Conservation (phyloP, 2,113 vertebrate species). For the Rostratula benghalensis region DNA sequence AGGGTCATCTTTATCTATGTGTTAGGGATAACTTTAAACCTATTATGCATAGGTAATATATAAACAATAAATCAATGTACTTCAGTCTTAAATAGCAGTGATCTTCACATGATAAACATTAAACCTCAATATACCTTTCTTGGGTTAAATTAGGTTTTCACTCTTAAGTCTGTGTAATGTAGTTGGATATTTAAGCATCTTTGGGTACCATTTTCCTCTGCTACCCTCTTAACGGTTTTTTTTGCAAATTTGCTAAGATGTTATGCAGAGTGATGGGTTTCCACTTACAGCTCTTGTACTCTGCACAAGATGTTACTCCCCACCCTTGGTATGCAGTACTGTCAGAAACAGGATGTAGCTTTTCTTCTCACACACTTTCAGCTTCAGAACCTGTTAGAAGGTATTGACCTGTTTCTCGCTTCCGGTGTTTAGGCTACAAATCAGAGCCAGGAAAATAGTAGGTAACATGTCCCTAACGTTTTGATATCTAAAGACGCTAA, state of each 20-base stretch:
- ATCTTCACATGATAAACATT: background rate
- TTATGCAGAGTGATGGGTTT: background rate
- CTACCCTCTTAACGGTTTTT: background rate
- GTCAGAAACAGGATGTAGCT: background rate
- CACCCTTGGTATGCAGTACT: fast-evolving
- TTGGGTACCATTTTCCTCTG: background rate
- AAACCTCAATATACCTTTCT: background rate
- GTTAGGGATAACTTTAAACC: background rate
- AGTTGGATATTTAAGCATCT: background rate
- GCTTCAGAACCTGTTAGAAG: background rate
- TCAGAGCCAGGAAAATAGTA: background rate
- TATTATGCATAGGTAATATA: background rate
- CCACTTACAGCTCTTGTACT: background rate
- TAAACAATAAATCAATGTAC: background rate
- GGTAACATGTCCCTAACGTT: fast-evolving
- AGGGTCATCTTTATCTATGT: background rate
- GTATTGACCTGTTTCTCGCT: background rate
- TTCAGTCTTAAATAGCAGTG: background rate
- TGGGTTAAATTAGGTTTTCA: background rate
- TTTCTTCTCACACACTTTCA: background rate
- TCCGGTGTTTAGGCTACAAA: background rate
- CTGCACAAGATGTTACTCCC: fast-evolving
- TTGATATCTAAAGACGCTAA: background rate
- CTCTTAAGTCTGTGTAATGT: background rate
- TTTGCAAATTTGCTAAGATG: background rate